These are phyloP conservation scores for Panulirus ornatus DNA, from an alignment of 1,140 invertebrate genomes.

Conservation along the genomic window DNA sequence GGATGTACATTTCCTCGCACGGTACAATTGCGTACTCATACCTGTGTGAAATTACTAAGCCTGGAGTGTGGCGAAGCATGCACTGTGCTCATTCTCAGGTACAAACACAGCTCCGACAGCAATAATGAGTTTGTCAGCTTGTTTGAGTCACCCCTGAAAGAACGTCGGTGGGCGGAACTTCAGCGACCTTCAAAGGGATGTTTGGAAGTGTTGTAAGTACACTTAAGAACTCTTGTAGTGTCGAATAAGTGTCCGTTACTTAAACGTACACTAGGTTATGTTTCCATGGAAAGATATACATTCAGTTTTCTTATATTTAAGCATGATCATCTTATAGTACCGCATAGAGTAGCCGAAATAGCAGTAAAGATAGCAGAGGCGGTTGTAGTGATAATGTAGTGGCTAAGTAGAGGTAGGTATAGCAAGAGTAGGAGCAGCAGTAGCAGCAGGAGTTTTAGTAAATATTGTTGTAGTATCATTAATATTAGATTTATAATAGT, in stretches of 20 bases:
- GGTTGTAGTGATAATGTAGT: too few relatives aligned
- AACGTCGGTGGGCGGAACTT: not conserved
- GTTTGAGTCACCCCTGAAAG: not conserved
- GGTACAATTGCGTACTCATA: conserved; percentile 6
- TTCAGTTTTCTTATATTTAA: too few relatives aligned
- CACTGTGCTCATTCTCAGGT: not conserved
- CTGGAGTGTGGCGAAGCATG: not conserved
- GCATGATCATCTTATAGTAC: too few relatives aligned
- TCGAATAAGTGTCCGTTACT: not conserved
- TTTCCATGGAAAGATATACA: too few relatives aligned
- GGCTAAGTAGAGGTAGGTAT: too few relatives aligned
- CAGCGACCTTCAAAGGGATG: not conserved
- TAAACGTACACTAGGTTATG: conserved; percentile 5
- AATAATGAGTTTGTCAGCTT: not conserved
- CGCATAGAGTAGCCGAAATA: too few relatives aligned
- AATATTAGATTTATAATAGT: not conserved
- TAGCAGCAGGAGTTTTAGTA: not conserved
- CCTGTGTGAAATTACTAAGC: not conserved
- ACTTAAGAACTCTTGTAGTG: not conserved
- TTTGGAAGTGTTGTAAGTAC: not conserved
- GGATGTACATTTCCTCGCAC: not conserved
- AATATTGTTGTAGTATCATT: not conserved
- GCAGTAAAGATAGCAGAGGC: too few relatives aligned
- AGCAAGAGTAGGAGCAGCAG: not conserved
- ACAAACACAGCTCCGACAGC: not conserved